Conservation (phyloP, 1,140 invertebrate genomes). For the Solenopsis invicta region DNA sequence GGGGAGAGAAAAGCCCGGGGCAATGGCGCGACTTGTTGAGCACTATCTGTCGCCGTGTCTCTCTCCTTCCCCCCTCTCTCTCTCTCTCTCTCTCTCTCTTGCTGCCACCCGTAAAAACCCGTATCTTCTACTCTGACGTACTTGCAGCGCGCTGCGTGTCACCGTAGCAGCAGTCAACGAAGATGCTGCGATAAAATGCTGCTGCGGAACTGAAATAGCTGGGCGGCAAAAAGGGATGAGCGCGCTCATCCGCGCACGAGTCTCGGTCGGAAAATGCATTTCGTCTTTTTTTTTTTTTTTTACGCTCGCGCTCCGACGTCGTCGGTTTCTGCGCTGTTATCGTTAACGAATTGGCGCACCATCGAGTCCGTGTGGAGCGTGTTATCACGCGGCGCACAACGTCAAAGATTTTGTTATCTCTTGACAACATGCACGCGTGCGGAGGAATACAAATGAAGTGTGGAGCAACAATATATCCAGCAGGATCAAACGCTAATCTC, state of each 20-base stretch:
- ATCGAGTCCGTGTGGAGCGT: not conserved
- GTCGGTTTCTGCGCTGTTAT: conserved; percentile 21
- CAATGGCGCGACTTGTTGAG: conserved; percentile 74
- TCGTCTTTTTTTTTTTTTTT: conserved; percentile 9
- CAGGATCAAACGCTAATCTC: not conserved
- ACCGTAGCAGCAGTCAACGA: conserved; percentile 50
- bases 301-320: not conserved
- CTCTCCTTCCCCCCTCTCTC: conserved; percentile 46
- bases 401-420: conserved; percentile 34
- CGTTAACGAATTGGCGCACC: conserved; percentile 44
- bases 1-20: conserved; percentile 11
- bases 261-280: conserved; percentile 30
- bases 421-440: conserved; percentile 18
- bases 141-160: conserved; percentile 22
- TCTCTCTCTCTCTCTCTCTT: conserved; percentile 38
- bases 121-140: conserved; percentile 65
- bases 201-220: conserved; percentile 48
- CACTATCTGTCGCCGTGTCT: conserved; percentile 74
- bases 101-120: conserved; percentile 68
- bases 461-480: not conserved
- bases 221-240: conserved; percentile 54
- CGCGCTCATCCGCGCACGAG: conserved; percentile 46
- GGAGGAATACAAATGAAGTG: conserved; percentile 11
- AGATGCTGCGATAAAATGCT: conserved; percentile 62
- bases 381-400: not conserved